phyloP scores from a whole-genome alignment of 2,113 vertebrate genomes.

The Notothenia coriiceps region DNA sequence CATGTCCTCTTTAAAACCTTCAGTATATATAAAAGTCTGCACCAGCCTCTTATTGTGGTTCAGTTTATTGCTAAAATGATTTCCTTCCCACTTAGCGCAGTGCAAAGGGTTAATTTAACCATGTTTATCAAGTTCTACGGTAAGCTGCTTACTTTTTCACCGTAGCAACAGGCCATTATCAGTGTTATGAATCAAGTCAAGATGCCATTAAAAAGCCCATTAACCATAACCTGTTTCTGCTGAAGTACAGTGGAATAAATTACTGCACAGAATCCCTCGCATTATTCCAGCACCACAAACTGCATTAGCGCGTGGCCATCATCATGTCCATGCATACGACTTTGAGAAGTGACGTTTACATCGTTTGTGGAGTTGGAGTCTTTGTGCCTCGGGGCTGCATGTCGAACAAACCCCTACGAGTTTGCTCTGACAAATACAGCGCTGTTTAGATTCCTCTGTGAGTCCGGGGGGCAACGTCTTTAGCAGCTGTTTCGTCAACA shows the following conservation, averaged over 20 bases:
- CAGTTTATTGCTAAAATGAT: too few relatives aligned
- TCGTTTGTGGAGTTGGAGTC: slow-evolving; percentile 15
- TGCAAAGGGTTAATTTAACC: too few relatives aligned
- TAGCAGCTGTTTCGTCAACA: slow-evolving; percentile 51
- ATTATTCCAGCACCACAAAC: slow-evolving; percentile 14
- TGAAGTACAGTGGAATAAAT: slow-evolving; percentile 12
- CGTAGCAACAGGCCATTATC: neutral
- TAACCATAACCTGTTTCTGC: slow-evolving; percentile 25
- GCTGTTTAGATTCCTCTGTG: neutral
- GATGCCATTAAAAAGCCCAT: slow-evolving; percentile 32
- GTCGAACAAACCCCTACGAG: slow-evolving; percentile 29
- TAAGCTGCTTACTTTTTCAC: too few relatives aligned
- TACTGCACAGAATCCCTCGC: neutral
- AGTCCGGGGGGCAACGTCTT: slow-evolving; percentile 40
- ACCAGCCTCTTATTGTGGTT: too few relatives aligned
- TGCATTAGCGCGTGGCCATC: neutral
- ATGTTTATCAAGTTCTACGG: too few relatives aligned
- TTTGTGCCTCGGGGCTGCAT: slow-evolving; percentile 5
- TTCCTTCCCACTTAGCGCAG: too few relatives aligned
- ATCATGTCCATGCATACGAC: slow-evolving; percentile 29
- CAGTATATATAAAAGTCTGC: too few relatives aligned
- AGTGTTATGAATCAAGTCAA: slow-evolving; percentile 39
- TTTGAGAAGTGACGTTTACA: slow-evolving; percentile 3
- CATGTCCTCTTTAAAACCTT: too few relatives aligned
- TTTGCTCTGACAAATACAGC: slow-evolving; percentile 35